phyloP scores from a whole-genome alignment of 2,113 vertebrate species.

The Leucoraja erinaceus region DNA sequence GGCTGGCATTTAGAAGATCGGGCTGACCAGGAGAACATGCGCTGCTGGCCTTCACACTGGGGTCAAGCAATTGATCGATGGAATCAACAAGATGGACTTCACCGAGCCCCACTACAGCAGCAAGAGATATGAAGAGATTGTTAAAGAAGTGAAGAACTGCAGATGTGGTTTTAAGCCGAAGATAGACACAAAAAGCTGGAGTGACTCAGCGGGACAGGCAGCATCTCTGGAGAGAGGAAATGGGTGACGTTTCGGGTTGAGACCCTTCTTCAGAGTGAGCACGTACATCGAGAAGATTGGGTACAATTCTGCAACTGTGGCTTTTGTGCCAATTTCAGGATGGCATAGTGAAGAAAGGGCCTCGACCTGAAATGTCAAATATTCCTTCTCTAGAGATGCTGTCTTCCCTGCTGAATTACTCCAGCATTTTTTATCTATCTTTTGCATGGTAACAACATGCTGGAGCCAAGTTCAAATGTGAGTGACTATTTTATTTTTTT shows the following conservation, averaged over 20 bases:
- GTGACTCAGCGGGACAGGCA: too few species aligned
- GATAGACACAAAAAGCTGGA: too few species aligned
- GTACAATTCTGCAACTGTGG: conserved; percentile 60
- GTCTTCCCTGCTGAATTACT: too few species aligned
- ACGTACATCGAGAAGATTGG: conserved; percentile 70
- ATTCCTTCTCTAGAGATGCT: not conserved
- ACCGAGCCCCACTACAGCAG: conserved; percentile 67
- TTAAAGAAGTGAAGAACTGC: conserved; percentile 51
- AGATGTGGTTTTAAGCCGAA: too few species aligned
- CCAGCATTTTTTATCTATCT: too few species aligned
- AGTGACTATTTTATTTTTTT: conserved; percentile 4
- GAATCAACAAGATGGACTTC: conserved; percentile 71
- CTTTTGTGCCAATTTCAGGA: conserved; percentile 67
- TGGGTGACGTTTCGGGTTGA: too few species aligned
- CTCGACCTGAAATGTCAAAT: too few species aligned
- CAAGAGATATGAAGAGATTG: conserved; percentile 62
- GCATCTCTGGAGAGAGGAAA: too few species aligned
- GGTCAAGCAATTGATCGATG: conserved; percentile 64
- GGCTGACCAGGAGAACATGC: conserved; percentile 54
- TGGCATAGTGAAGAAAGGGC: conserved; percentile 53
- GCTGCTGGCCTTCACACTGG: conserved; percentile 53
- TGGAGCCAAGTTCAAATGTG: conserved; percentile 58
- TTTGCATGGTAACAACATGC: conserved; percentile 58
- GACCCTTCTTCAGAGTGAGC: conserved; percentile 47
- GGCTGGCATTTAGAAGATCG: conserved; percentile 54